Evolutionary conservation across 2,888 invertebrate species (phyloP).

Genomic region (Minunthozetes semirufus): DNA sequence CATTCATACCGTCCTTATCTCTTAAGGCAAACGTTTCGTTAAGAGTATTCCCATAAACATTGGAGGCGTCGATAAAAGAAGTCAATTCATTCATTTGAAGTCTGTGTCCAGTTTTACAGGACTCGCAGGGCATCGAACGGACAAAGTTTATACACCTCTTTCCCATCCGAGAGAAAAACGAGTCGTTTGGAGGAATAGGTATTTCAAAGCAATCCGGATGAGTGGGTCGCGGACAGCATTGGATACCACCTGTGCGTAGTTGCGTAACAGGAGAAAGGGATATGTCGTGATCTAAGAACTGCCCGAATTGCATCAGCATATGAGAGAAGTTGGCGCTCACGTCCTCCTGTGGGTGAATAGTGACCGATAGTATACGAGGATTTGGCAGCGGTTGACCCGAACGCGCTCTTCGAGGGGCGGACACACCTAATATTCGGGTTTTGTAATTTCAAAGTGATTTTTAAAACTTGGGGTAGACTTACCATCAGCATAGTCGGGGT

Average conservation of each 20-base stretch:
- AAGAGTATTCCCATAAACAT: constrained; percentile 63
- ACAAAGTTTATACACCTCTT: constrained; percentile 43
- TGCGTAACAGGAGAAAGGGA: constrained; percentile 89
- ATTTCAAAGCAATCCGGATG: constrained; percentile 80
- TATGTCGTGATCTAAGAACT: constrained; percentile 86
- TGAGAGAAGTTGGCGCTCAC: constrained; percentile 64
- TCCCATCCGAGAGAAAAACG: constrained; percentile 53
- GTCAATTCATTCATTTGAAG: constrained; percentile 93
- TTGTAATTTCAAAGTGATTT: no score
- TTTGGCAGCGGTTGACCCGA: constrained; percentile 69
- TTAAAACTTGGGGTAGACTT: constrained; percentile 38
- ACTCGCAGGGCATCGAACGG: constrained; percentile 42
- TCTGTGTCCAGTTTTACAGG: constrained; percentile 50
- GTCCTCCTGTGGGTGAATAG: constrained; percentile 58
- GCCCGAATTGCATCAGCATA: constrained; percentile 92
- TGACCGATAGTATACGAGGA: constrained; percentile 74
- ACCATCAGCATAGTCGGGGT: constrained; percentile 81
- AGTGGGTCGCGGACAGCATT: constrained; percentile 49
- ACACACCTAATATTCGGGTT: no score
- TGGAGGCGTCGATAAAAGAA: constrained; percentile 77
- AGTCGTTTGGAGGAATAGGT: constrained; percentile 61
- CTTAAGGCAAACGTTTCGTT: constrained; percentile 42
- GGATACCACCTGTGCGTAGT: constrained; percentile 43
- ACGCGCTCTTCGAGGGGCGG: constrained; percentile 40
- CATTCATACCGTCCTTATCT: no score